These are phyloP conservation scores for Epinephelus cyanopodus DNA, from an alignment of 2,113 vertebrate genomes.

Conservation along the genomic window DNA sequence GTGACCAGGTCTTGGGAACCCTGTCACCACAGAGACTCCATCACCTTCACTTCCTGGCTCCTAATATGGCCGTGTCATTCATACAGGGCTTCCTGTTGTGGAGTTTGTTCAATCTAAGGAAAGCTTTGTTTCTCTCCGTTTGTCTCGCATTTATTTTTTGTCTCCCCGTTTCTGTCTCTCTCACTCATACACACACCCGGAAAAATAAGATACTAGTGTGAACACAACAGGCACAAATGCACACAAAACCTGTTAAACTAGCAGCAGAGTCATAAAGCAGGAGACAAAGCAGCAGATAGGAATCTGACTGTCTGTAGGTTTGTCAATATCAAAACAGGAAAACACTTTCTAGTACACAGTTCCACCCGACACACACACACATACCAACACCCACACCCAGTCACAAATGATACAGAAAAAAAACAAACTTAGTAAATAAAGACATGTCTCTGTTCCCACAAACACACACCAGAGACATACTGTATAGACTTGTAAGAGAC, in stretches of 20 bases:
- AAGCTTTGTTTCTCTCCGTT: constrained; percentile 52
- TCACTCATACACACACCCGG: not conserved
- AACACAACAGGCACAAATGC: not conserved
- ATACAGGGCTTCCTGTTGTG: constrained; percentile 70
- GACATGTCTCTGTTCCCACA: constrained; percentile 65
- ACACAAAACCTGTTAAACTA: constrained; percentile 22
- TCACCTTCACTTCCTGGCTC: constrained; percentile 77
- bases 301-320: constrained; percentile 72
- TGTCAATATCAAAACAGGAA: constrained; percentile 82
- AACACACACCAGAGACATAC: constrained; percentile 19
- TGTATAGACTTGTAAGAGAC: not conserved
- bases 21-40: constrained; percentile 72
- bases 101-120: constrained; percentile 51
- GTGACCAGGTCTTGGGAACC: constrained; percentile 75
- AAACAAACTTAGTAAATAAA: constrained; percentile 62
- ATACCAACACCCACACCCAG: constrained; percentile 29
- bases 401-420: constrained; percentile 26
- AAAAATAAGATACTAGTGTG: not conserved
- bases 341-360: constrained; percentile 67
- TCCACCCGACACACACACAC: constrained; percentile 19
- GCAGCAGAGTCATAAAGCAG: constrained; percentile 50
- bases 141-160: constrained; percentile 29
- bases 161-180: not conserved
- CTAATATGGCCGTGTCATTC: constrained; percentile 72
- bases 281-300: constrained; percentile 68